Conservation (phyloP, 2,888 invertebrate species). For the Dryomyza anilis region DNA sequence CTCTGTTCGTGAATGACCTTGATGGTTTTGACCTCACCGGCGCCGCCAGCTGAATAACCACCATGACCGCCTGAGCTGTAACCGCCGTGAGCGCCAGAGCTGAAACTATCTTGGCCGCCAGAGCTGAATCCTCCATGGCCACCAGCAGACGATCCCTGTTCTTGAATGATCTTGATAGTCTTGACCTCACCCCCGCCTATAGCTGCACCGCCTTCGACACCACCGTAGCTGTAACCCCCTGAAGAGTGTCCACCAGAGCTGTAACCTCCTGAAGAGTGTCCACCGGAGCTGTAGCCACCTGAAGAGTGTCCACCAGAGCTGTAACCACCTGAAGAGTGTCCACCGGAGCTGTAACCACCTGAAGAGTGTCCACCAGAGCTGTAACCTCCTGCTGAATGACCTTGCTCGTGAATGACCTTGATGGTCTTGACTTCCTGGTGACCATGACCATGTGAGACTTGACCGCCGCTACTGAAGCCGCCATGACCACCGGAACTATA, state of each 20-base stretch:
- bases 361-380: not conserved
- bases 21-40: conserved; percentile 25
- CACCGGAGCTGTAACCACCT: conserved; percentile 7
- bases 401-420: conserved; percentile 32
- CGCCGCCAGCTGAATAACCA: not conserved
- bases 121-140: conserved; percentile 10
- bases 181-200: conserved; percentile 19
- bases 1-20: conserved; percentile 24
- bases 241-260: conserved; percentile 16
- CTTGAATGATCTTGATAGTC: conserved; percentile 25
- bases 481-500: conserved; percentile 26
- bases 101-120: conserved; percentile 10
- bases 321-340: not conserved
- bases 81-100: conserved; percentile 17
- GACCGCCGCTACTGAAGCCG: conserved; percentile 18
- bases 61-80: not conserved
- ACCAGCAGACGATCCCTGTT: conserved; percentile 8
- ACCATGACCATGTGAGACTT: too few species aligned
- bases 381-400: not conserved
- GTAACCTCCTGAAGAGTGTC: conserved; percentile 12
- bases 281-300: conserved; percentile 4
- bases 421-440: conserved; percentile 27
- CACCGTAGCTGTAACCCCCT: conserved; percentile 5
- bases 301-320: conserved; percentile 20
- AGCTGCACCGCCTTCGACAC: not conserved